Percentiles rank a stretch among this genome's conserved stretches.
Conservation (phyloP, 1,140 invertebrate genomes). For the Dryas iulia region DNA sequence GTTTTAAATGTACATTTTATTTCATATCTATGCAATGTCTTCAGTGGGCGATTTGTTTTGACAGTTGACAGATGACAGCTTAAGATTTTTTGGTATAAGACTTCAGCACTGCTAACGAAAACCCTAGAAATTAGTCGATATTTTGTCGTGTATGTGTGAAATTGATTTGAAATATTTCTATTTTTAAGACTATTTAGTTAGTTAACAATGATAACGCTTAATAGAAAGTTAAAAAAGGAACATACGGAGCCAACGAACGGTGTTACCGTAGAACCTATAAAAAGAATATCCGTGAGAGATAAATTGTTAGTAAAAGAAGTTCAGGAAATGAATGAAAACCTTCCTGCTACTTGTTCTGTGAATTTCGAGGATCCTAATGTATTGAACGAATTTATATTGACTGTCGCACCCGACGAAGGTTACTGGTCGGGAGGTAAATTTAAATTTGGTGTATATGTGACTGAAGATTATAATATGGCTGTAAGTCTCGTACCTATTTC, state of each 20-base stretch:
- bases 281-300: slow-evolving; percentile 90
- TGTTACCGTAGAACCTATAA: slow-evolving; percentile 62
- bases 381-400: slow-evolving; percentile 90
- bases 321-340: slow-evolving; percentile 93
- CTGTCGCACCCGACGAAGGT: slow-evolving; percentile 92
- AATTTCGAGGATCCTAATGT: slow-evolving; percentile 91
- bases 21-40: not conserved
- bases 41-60: slow-evolving; percentile 14
- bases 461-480: slow-evolving; percentile 97
- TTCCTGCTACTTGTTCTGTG: slow-evolving; percentile 90
- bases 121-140: slow-evolving; percentile 17
- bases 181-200: slow-evolving; percentile 27
- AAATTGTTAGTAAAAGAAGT: slow-evolving; percentile 93
- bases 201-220: slow-evolving; percentile 87
- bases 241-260: slow-evolving; percentile 66
- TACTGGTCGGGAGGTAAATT: slow-evolving; percentile 94
- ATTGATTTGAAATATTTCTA: slow-evolving; percentile 8
- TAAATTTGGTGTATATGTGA: slow-evolving; percentile 91
- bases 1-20: not conserved
- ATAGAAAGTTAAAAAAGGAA: slow-evolving; percentile 89
- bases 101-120: not conserved
- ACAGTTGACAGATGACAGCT: slow-evolving; percentile 5
- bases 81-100: not conserved
- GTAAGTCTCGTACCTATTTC: slow-evolving; percentile 77
- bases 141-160: slow-evolving; percentile 10